Conservation (phyloP, 2,888 invertebrate genomes). For the Nudaria mundana region DNA sequence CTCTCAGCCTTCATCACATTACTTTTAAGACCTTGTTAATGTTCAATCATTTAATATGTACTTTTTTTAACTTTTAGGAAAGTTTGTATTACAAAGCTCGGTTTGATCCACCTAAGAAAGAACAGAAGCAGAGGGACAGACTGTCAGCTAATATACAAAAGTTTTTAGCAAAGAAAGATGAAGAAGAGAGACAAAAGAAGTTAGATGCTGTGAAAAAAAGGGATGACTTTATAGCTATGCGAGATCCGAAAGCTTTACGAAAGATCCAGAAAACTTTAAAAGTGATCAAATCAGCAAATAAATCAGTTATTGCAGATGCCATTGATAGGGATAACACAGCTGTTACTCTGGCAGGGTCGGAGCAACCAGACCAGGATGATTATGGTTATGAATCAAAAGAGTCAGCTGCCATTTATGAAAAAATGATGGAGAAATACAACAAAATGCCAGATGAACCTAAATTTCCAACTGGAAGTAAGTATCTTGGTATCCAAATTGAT, state of each 20-base stretch:
- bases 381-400: slow-evolving; percentile 94
- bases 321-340: slow-evolving; percentile 88
- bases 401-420: slow-evolving; percentile 89
- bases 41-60: not conserved
- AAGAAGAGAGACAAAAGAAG: slow-evolving; percentile 86
- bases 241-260: slow-evolving; percentile 87
- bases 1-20: too few relatives aligned
- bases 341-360: slow-evolving; percentile 86
- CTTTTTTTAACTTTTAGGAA: slow-evolving; percentile 43
- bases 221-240: slow-evolving; percentile 83
- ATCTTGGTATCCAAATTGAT: too few relatives aligned
- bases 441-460: slow-evolving; percentile 87
- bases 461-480: slow-evolving; percentile 79
- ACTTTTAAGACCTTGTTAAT: not conserved
- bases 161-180: slow-evolving; percentile 90
- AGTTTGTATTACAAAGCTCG: slow-evolving; percentile 87
- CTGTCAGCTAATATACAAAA: slow-evolving; percentile 91
- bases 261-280: slow-evolving; percentile 90
- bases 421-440: slow-evolving; percentile 92
- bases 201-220: slow-evolving; percentile 83
- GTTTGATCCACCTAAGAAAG: slow-evolving; percentile 91
- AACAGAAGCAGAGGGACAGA: slow-evolving; percentile 83
- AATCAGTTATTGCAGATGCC: slow-evolving; percentile 92
- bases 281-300: slow-evolving; percentile 94
- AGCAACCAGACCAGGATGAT: slow-evolving; percentile 94